Evolutionary conservation across 2,113 vertebrate genomes (phyloP).

Genomic region (Nicator chloris): DNA sequence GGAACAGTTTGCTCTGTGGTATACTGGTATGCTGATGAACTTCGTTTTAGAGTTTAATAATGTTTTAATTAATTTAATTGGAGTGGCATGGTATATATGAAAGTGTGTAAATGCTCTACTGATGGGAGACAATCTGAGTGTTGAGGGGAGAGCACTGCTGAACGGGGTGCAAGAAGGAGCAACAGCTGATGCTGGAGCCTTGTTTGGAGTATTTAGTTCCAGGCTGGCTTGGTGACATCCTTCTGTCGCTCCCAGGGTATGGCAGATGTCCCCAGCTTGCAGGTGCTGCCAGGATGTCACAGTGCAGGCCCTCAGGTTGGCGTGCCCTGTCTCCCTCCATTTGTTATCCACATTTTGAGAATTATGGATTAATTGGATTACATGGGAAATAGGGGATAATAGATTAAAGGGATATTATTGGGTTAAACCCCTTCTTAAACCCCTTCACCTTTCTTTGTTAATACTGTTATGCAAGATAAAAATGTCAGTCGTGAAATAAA

Average conservation of each 20-base stretch:
- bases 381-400: not conserved
- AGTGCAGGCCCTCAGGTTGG: not conserved
- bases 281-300: not conserved
- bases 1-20: not conserved
- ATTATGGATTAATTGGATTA: constrained; percentile 52
- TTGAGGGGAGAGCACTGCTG: not conserved
- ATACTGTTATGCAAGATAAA: constrained; percentile 13
- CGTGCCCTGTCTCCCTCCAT: not conserved
- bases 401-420: constrained; percentile 56
- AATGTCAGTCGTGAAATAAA: not conserved
- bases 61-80: not conserved
- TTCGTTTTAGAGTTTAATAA: not conserved
- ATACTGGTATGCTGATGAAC: not conserved
- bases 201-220: not conserved
- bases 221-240: not conserved
- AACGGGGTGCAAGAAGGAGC: not conserved
- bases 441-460: constrained; percentile 29
- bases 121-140: not conserved
- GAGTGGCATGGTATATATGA: not conserved
- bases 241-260: not conserved
- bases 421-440: constrained; percentile 41
- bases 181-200: not conserved
- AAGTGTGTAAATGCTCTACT: not conserved
- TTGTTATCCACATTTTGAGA: constrained; percentile 3
- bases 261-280: not conserved